Evolutionary conservation across 2,888 invertebrate species (phyloP), one percentile per base, ranked within the genome.

Genomic region (Calameuta pallipes): DNA sequence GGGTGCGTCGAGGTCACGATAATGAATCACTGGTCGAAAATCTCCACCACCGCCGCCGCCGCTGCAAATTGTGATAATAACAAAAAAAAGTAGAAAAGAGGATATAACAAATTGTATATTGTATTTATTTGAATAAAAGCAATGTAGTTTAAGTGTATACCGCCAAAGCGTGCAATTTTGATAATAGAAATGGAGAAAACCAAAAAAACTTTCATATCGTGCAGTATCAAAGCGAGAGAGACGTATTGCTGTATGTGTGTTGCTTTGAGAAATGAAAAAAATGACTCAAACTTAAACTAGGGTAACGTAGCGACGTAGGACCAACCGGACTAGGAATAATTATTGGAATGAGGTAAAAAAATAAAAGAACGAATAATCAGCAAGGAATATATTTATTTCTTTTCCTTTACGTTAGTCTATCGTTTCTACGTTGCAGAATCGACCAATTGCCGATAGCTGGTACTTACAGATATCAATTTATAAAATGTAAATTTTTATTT

Each of bases 1-100:
- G 83, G 97, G 97, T 85, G 97, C 97, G 92, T 98, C 98, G 93
- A 98, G 94, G 93, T 98, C 98, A 92, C 97, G 94, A 93, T 98
- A 98, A 93, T 97, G 97, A 91, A 97, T 96, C 90, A 97, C 95
- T 88, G 97, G 96, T 90, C 97, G 95, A 93, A 95, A 96, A 92
- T 97, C 97, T 89, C 94, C 94, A 90, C 94, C 95, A 69, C 92
- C 92, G 90, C 94, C 95, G 76, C 91, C 89, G 91, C 94, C 94
- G 93, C 96, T 96, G 94, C 92, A 95, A 95, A 75, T 75, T 56
- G 12, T 68, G 70, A 69, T 33, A 33, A 74, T 30, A 12, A 12
- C 11, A 79, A 34, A 77, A 74, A 73, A 77, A 76, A 73, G 35
- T 79, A 69, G 36, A 35, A 78, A 75, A 76, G 71, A 76, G 74